Evolutionary conservation across 2,113 vertebrate genomes (phyloP).

Genomic region (Callipepla squamata): DNA sequence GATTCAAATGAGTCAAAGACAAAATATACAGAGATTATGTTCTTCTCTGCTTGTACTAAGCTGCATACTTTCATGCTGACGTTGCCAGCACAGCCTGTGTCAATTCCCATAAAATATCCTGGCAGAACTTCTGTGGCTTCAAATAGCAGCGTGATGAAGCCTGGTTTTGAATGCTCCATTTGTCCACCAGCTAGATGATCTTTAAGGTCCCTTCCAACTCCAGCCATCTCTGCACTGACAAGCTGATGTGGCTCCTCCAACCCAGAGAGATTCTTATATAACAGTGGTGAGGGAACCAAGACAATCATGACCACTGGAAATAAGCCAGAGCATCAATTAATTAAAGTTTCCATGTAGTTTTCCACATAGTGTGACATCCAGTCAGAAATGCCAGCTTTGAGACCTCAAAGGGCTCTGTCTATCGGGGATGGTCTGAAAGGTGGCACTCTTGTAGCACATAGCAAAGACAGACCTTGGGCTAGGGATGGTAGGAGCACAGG

Average conservation of each 20-base stretch:
- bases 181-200: not conserved
- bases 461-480: not conserved
- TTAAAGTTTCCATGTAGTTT: not conserved
- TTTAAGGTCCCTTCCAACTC: not conserved
- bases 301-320: fast-evolving
- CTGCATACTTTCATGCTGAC: not conserved
- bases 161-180: not conserved
- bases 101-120: not conserved
- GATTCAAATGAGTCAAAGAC: not conserved
- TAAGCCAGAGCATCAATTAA: not conserved
- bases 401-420: not conserved
- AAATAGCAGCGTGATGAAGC: not conserved
- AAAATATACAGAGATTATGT: not conserved
- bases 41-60: not conserved
- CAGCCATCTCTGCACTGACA: fast-evolving
- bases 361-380: not conserved
- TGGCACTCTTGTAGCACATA: fast-evolving
- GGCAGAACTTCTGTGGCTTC: not conserved
- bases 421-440: not conserved
- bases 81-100: not conserved
- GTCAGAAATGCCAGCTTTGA: not conserved
- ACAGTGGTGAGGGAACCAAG: not conserved
- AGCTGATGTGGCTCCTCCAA: not conserved
- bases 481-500: too few species aligned
- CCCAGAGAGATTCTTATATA: not conserved